Evolutionary conservation across 2,797 vertebrate genomes (phyloP).

Genomic region (Gephyroberyx darwinii): DNA sequence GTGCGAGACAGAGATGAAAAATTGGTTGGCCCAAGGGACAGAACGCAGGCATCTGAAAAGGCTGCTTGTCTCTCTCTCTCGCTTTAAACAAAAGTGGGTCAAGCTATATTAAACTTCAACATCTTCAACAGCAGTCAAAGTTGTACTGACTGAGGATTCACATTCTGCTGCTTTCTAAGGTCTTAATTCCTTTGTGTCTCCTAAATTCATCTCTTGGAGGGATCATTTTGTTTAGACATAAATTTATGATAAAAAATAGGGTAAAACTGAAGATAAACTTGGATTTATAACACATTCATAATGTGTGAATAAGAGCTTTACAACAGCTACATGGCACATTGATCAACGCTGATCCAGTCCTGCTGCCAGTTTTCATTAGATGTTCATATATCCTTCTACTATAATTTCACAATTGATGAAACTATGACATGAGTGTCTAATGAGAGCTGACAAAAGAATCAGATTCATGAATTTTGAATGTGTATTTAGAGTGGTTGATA

Average conservation of each 20-base stretch:
- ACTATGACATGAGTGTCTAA: neutral
- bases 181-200: neutral
- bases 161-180: conserved; percentile 27
- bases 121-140: conserved; percentile 48
- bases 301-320: neutral
- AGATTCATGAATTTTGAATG: neutral
- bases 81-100: conserved; percentile 74
- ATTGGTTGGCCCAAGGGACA: conserved; percentile 53
- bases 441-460: conserved; percentile 33
- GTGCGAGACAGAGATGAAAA: conserved; percentile 51
- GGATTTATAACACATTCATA: neutral
- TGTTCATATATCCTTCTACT: neutral
- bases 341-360: neutral
- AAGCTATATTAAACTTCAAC: conserved; percentile 68
- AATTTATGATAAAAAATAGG: neutral
- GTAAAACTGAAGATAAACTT: too few species aligned
- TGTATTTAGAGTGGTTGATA: conserved; percentile 4
- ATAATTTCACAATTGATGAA: neutral
- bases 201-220: neutral
- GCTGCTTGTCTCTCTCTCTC: conserved; percentile 45
- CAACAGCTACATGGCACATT: neutral
- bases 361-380: conserved; percentile 21
- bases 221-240: neutral
- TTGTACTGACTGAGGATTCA: conserved; percentile 44
- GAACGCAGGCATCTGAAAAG: conserved; percentile 54